Evolutionary conservation across 2,888 invertebrate species (phyloP).

Genomic region (Aromia moschata): DNA sequence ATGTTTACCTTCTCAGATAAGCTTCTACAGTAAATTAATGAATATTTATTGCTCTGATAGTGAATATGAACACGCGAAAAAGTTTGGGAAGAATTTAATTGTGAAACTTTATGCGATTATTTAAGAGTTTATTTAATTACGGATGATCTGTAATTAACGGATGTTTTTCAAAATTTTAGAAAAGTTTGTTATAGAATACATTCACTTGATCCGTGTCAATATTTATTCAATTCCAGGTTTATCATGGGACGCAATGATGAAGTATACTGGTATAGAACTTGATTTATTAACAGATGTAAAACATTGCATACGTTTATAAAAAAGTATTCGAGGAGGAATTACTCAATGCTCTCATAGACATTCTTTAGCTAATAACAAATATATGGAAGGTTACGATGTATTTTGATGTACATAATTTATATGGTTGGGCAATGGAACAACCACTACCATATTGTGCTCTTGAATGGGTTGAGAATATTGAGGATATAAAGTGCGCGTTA

Average conservation of each 20-base stretch:
- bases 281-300: too few relatives aligned
- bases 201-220: not conserved
- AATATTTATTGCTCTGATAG: not conserved
- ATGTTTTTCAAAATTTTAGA: conserved; percentile 10
- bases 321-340: too few relatives aligned
- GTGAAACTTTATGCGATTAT: conserved; percentile 2
- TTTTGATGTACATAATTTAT: too few relatives aligned
- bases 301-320: too few relatives aligned
- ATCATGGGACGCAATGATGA: conserved; percentile 2
- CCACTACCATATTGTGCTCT: too few relatives aligned
- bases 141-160: not conserved
- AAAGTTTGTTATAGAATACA: conserved; percentile 1
- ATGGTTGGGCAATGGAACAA: too few relatives aligned
- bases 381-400: too few relatives aligned
- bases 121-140: conserved; percentile 3
- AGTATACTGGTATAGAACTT: not conserved
- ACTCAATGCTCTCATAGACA: too few relatives aligned
- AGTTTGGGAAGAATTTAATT: too few relatives aligned
- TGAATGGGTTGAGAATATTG: too few relatives aligned
- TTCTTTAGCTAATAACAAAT: too few relatives aligned
- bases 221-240: conserved; percentile 4
- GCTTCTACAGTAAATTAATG: not conserved
- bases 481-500: too few relatives aligned
- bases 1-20: not conserved
- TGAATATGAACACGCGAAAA: not conserved